Evolutionary conservation across 2,888 invertebrate genomes (phyloP), one percentile per base, ranked within the genome.

Genomic region (Orchestes rusci): DNA sequence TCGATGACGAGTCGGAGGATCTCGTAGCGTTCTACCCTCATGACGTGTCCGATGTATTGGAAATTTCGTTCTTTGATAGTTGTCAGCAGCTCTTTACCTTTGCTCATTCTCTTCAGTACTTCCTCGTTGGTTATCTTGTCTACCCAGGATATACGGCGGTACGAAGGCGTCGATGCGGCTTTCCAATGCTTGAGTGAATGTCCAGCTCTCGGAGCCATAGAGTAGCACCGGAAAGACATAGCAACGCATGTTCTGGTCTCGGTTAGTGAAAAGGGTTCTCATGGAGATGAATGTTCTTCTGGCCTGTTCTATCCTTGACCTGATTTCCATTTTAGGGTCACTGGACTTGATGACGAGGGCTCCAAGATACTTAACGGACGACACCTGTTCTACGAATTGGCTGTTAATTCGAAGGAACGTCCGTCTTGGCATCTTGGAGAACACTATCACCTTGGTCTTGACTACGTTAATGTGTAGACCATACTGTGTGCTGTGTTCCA

Each of bases 241-340:
- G 10, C 23, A 23, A 5, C 10, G 23, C 10, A 23, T 5, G 23
- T 23, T 23, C 10, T 7, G 23, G 23, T 23, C 5, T 23, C 23
- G 5, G 10, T 10, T 23, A 12, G 12, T 31, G 13, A 31, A 31
- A 12, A 31, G 31, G 31, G 7, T 31, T 12, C 12, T 12, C 31
- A 31, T 31, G 31, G 31, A 31, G 31, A 31, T 31, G 31, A 31
- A 31, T 10, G 31, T 31, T 12, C 13, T 31, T 31, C 12, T 31
- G 31, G 7, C 7, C 8, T 31, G 31, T 31, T 31, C 31, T 31
- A 23, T 23, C 23, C 23, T 23, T 23, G 23, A 23, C 10, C 23
- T n/a, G n/a, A n/a, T 7, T 23, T 23, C 23, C 23, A 23, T 23
- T 23, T 23, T 23, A 23, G 23, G 23, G 10, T 23, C 31, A 31